Percentiles rank a stretch among this genome's conserved stretches.
Evolutionary conservation across 2,113 vertebrate species (phyloP).

Genomic region (Gallinago jamesoni): DNA sequence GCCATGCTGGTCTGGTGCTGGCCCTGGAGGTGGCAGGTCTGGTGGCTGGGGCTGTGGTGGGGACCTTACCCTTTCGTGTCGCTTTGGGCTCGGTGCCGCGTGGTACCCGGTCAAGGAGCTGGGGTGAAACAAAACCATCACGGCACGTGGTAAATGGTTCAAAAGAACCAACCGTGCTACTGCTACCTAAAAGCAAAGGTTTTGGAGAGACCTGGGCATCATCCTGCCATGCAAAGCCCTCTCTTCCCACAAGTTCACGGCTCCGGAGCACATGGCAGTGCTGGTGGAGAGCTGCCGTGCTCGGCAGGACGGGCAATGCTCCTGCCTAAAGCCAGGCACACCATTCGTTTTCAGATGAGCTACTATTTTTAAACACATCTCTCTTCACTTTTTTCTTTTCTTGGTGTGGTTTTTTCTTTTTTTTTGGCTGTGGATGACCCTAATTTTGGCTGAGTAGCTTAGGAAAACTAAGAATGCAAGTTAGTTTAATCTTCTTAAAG

Average conservation of each 20-base stretch:
- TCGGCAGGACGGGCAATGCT: fast-evolving
- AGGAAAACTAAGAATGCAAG: slow-evolving; percentile 1
- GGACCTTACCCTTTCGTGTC: fast-evolving
- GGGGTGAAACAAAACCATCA: not conserved
- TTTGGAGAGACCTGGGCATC: not conserved
- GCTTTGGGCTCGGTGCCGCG: not conserved
- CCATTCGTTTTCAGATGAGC: not conserved
- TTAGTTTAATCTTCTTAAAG: slow-evolving; percentile 11
- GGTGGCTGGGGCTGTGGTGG: not conserved
- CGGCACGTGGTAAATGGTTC: not conserved
- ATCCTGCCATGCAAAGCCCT: not conserved
- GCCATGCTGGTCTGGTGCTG: not conserved
- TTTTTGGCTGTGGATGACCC: not conserved
- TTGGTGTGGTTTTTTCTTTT: not conserved
- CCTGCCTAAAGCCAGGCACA: not conserved
- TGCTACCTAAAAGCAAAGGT: not conserved
- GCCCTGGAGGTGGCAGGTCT: not conserved
- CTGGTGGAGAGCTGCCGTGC: not conserved
- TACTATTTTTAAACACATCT: not conserved
- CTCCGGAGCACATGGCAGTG: fast-evolving
- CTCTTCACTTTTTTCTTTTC: not conserved
- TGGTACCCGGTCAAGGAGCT: not conserved
- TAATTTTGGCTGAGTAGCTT: slow-evolving; percentile 29
- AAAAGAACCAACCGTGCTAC: not conserved
- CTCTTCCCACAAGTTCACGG: fast-evolving